phyloP scores from a whole-genome alignment of 2,888 invertebrate genomes.

The Eupithecia centaureata region DNA sequence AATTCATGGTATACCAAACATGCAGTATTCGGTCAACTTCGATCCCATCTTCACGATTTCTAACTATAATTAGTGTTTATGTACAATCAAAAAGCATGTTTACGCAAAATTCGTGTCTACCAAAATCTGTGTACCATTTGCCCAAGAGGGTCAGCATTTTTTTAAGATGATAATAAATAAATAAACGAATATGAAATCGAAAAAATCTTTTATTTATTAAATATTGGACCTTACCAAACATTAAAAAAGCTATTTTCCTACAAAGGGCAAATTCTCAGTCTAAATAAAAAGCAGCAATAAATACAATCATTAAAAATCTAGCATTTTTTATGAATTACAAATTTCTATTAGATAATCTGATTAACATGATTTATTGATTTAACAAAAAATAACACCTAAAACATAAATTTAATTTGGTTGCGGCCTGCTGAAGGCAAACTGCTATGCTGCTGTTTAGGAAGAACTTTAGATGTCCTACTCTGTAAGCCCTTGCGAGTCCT shows the following conservation, averaged over 20 bases:
- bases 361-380: too few species aligned
- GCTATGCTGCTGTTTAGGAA: neutral
- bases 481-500: neutral
- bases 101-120: constrained; percentile 41
- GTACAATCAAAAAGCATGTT: constrained; percentile 35
- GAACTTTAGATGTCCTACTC: too few species aligned
- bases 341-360: neutral
- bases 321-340: neutral
- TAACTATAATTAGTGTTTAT: neutral
- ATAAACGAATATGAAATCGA: constrained; percentile 52
- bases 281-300: neutral
- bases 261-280: neutral
- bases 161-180: constrained; percentile 58
- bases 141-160: constrained; percentile 48
- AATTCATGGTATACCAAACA: neutral
- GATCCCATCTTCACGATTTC: neutral
- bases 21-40: neutral
- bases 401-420: too few species aligned
- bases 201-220: constrained; percentile 30
- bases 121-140: constrained; percentile 19
- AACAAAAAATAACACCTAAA: too few species aligned
- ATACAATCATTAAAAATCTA: neutral
- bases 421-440: neutral
- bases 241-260: neutral
- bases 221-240: neutral